Percentiles rank a stretch among this genome's conserved stretches.
Conservation (phyloP, 1,140 invertebrate genomes). For the Whitmania pigra region DNA sequence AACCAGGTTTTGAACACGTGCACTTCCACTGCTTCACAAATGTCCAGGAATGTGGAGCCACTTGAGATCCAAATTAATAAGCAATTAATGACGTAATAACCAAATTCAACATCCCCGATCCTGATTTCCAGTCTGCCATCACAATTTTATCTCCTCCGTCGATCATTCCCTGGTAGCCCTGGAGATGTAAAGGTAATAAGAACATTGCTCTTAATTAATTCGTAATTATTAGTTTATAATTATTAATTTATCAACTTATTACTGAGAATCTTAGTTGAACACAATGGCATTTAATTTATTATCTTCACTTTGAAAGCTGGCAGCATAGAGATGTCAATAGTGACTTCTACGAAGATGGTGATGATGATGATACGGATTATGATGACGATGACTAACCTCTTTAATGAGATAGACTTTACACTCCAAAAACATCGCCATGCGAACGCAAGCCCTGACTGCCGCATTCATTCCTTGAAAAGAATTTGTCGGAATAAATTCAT, state of each 20-base stretch:
- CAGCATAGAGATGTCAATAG: neutral
- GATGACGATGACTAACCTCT: constrained; percentile 47
- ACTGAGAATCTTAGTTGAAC: too few relatives aligned
- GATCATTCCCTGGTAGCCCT: constrained; percentile 91
- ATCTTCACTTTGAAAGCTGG: too few relatives aligned
- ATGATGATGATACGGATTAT: too few relatives aligned
- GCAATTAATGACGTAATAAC: constrained; percentile 33
- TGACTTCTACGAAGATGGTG: neutral
- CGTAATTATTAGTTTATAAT: too few relatives aligned
- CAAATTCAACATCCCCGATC: constrained; percentile 89
- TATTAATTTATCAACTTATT: too few relatives aligned
- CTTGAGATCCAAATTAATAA: too few relatives aligned
- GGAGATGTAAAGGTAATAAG: neutral
- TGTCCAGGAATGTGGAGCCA: too few relatives aligned
- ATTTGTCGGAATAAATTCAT: too few relatives aligned
- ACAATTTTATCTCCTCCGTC: constrained; percentile 83
- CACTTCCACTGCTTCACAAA: too few relatives aligned
- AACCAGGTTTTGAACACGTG: too few relatives aligned
- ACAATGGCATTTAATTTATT: too few relatives aligned
- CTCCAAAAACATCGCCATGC: constrained; percentile 91
- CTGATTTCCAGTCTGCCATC: constrained; percentile 84
- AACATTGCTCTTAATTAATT: neutral
- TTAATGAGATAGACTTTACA: constrained; percentile 93
- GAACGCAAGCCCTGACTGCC: constrained; percentile 85
- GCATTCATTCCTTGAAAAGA: constrained; percentile 81